phyloP scores from a whole-genome alignment of 2,113 vertebrate genomes.

The Bagarius yarrelli region DNA sequence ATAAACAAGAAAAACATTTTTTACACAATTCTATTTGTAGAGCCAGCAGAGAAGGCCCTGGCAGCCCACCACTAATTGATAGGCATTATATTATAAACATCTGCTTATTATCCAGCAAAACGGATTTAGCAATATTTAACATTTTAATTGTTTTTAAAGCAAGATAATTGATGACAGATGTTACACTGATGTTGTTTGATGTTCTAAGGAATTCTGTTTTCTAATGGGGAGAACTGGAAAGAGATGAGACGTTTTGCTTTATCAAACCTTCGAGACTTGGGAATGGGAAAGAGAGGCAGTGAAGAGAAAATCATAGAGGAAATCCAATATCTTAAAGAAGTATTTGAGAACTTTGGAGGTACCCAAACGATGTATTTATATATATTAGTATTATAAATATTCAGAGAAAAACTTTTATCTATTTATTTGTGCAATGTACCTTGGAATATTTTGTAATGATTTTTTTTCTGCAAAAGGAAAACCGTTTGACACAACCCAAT shows the following conservation, averaged over 20 bases:
- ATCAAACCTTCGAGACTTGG: slow-evolving; percentile 62
- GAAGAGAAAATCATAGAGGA: slow-evolving; percentile 67
- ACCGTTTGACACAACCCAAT: slow-evolving; percentile 59
- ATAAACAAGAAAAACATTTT: too few species aligned
- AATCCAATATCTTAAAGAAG: slow-evolving; percentile 55
- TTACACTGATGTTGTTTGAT: background rate
- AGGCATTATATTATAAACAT: background rate
- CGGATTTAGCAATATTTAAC: background rate
- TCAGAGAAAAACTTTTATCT: background rate
- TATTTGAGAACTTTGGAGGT: slow-evolving; percentile 61
- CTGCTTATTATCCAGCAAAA: background rate
- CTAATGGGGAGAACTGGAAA: slow-evolving; percentile 65
- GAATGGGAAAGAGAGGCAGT: slow-evolving; percentile 65
- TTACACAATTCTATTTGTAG: too few species aligned
- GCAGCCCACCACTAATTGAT: too few species aligned
- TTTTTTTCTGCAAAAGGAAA: slow-evolving; percentile 54
- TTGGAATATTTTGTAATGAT: background rate
- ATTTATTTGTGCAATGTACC: background rate
- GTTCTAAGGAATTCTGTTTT: slow-evolving; percentile 58
- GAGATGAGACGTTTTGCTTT: slow-evolving; percentile 68
- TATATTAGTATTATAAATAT: background rate
- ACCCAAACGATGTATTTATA: background rate
- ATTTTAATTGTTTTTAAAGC: background rate
- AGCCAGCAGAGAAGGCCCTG: too few species aligned
- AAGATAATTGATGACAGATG: background rate